Percentiles rank a stretch among this genome's conserved stretches.
phyloP scores from a whole-genome alignment of 2,888 invertebrate species.

The Xanthia togata region DNA sequence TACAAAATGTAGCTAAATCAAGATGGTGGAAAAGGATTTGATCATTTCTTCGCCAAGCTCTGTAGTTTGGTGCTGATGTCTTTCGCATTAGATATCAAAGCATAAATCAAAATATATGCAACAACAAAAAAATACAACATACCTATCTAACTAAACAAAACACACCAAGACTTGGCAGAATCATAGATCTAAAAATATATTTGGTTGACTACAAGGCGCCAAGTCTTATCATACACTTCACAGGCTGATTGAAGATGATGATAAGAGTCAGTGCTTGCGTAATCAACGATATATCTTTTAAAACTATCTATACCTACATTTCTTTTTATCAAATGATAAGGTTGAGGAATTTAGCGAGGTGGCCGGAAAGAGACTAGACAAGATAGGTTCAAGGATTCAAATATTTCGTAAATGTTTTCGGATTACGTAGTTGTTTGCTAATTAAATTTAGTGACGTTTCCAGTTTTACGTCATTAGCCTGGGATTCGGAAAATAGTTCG shows the following conservation, averaged over 20 bases:
- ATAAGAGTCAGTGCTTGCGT: slow-evolving; percentile 43
- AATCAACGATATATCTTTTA: slow-evolving; percentile 25
- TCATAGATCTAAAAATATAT: slow-evolving; percentile 50
- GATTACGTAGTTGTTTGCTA: not conserved
- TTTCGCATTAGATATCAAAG: not conserved
- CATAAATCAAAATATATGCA: not conserved
- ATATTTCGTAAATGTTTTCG: slow-evolving; percentile 36
- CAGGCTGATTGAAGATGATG: slow-evolving; percentile 35
- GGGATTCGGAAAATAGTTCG: not conserved
- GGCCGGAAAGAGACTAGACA: not conserved
- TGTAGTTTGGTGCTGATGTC: no score
- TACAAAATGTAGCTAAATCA: not conserved
- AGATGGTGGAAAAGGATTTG: not conserved
- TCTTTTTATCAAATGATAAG: slow-evolving; percentile 52
- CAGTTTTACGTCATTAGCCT: slow-evolving; percentile 18
- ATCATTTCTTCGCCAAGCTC: not conserved
- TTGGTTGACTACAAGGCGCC: slow-evolving; percentile 54
- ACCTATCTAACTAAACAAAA: slow-evolving; percentile 12
- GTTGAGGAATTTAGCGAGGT: slow-evolving; percentile 47
- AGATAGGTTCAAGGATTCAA: slow-evolving; percentile 43
- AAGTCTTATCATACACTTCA: slow-evolving; percentile 51
- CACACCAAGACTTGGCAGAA: slow-evolving; percentile 54
- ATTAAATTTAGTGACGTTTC: slow-evolving; percentile 14
- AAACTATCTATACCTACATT: slow-evolving; percentile 37
- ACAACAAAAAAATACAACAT: not conserved